A percentile compares a stretch with the other conserved stretches of the same genome.
Conservation (phyloP, 1,140 invertebrate species). For the Cotesia vestalis region DNA sequence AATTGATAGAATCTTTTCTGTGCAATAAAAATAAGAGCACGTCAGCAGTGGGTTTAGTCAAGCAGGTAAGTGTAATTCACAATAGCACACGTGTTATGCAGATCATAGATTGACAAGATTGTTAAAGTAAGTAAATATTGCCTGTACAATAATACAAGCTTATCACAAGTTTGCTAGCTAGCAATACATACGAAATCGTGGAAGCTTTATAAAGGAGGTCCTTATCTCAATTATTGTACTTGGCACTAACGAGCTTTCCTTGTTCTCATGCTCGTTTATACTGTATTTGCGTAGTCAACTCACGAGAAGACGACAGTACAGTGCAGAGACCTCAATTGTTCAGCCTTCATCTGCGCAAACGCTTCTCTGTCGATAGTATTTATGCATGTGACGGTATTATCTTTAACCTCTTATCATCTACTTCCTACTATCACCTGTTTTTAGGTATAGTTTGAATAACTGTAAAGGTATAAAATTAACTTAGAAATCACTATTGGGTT, state of each 20-base stretch:
- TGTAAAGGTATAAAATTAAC: slow-evolving; percentile 38
- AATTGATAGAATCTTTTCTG: too few relatives aligned
- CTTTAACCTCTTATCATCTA: slow-evolving; percentile 42
- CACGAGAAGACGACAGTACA: slow-evolving; percentile 22
- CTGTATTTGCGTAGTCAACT: slow-evolving; percentile 1
- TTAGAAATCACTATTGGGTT: too few relatives aligned
- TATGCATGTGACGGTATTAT: slow-evolving; percentile 38
- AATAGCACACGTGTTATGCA: too few relatives aligned
- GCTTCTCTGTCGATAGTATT: slow-evolving; percentile 40
- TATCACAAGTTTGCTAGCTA: slow-evolving; percentile 46
- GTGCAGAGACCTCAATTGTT: slow-evolving; percentile 20
- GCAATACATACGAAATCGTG: slow-evolving; percentile 32
- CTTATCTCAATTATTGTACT: slow-evolving; percentile 51
- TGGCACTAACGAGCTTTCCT: slow-evolving; percentile 16
- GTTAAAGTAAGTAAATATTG: slow-evolving; percentile 34
- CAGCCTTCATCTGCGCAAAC: slow-evolving; percentile 2
- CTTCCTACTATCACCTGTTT: slow-evolving; percentile 36
- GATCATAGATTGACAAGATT: too few relatives aligned
- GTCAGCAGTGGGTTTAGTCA: too few relatives aligned
- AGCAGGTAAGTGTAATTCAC: too few relatives aligned
- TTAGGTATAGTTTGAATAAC: slow-evolving; percentile 53
- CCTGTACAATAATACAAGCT: slow-evolving; percentile 46
- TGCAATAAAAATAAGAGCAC: too few relatives aligned
- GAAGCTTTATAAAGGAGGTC: slow-evolving; percentile 41
- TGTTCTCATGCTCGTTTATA: slow-evolving; percentile 15